Conservation (phyloP, 1,140 invertebrate genomes). For the Bombus terrestris region DNA sequence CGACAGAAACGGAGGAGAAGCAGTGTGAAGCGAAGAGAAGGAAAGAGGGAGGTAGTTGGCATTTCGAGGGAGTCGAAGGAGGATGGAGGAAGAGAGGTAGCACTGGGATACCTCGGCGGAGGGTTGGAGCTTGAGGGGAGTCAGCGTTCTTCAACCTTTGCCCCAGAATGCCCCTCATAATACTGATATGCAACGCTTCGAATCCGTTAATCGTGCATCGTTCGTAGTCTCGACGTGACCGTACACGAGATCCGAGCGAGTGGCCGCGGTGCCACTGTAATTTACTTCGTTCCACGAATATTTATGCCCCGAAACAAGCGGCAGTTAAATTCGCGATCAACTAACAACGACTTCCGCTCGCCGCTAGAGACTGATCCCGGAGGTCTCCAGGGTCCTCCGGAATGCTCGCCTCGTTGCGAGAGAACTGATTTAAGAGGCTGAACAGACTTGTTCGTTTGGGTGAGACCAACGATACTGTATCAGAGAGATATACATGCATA, state of each 20-base stretch:
- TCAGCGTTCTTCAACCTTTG: conserved; percentile 82
- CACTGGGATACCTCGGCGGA: conserved; percentile 25
- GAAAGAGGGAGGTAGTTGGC: conserved; percentile 24
- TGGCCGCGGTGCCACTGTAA: conserved; percentile 13
- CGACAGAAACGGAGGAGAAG: conserved; percentile 50
- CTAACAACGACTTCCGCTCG: neutral
- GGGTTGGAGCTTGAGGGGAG: conserved; percentile 60
- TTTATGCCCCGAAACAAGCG: conserved; percentile 39
- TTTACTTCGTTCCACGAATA: conserved; percentile 59
- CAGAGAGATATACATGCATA: neutral
- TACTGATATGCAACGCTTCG: conserved; percentile 72
- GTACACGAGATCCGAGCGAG: conserved; percentile 22
- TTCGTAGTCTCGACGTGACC: conserved; percentile 56
- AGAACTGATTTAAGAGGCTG: neutral
- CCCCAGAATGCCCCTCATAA: conserved; percentile 78
- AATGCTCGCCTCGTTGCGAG: neutral
- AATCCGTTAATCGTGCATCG: conserved; percentile 68
- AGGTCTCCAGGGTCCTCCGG: neutral
- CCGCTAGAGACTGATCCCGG: neutral
- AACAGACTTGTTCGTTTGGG: no score
- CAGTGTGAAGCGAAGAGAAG: neutral
- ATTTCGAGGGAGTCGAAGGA: conserved; percentile 16
- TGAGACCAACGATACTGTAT: no score
- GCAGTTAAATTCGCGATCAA: no score
- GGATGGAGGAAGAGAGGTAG: neutral